Evolutionary conservation across 2,888 invertebrate species (phyloP), one percentile per base, ranked within the genome.

Genomic region (Camptogramma bilineatum): DNA sequence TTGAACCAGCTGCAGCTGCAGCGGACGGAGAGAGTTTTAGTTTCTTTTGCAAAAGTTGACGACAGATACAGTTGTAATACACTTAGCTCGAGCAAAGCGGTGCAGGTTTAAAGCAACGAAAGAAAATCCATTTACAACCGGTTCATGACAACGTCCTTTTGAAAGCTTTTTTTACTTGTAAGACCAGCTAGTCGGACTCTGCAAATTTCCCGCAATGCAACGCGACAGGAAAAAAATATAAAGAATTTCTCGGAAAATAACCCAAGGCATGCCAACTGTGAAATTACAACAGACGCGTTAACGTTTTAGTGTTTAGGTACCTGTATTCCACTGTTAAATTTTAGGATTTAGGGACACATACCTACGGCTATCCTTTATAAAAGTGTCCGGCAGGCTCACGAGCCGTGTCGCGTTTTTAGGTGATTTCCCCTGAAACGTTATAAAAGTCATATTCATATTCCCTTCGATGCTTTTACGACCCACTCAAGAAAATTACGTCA

Each of bases 111-210:
- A 73, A 77, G 75, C 72, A 74, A 76, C 79, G 76, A 76, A 77
- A 73, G 73, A 72, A 80, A 83, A 83, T 81, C 75, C 74, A 80
- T 79, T 84, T 80, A 79, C 73, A 76, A 78, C 72, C 66, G 75
- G 52, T 76, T 78, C 73, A 74, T 72, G 75, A 75, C 75, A 74
- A 77, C 77, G 73, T 76, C 66, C 73, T 78, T 80, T 81, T 76
- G 70, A 74, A 75, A 74, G 67, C 74, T 72, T 73, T 73, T 76
- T 68, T 77, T 76, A 72, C 73, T 77, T 75, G 65, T 42, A 59
- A 66, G 59, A 59, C 47, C 64, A 46, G 44, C 55, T 75, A 73
- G 71, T 78, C 64, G 16, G 31, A 55, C 51, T 62, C 66, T 69
- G 68, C 71, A 71, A 71, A 77, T 76, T 73, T 73, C 69, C 71